Base-by-base conservation (phyloP, 2,113 vertebrate species). In the Crocuta crocuta region DNA sequence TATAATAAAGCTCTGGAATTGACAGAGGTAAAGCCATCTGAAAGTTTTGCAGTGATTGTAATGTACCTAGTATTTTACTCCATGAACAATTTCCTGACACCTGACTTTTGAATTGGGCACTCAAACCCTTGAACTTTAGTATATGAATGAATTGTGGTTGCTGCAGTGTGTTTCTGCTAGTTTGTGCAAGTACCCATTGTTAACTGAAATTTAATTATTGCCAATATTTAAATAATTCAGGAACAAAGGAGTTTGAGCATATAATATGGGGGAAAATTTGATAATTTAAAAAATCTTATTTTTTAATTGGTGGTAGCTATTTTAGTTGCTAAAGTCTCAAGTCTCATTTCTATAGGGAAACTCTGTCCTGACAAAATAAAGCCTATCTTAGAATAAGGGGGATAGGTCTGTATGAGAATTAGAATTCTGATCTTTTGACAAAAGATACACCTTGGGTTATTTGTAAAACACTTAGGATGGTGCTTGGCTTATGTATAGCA, bases 1-100 rank as follows among this genome's bases (percentile, higher is more conserved):
- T 99, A 99, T 98, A 99, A 99, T 98, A 99, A 96, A 91, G 98
- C 98, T 43, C 98, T 99, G 93, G 99, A 99, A 96, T 98, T 99
- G 82, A 99, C 98, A 55, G 99, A 99, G 99, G 99, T 99, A 93
- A 66, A 97, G 35, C 13, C 35, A 24, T 78, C 26, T 33, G 43
- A 17, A 83, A 15, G 7, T 45, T 92, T 87, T 91, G 5, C 68
- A 48, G 0, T 45, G 10, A 5, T 4, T 33, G 61, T 94, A 63
- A 10, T 61, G 10, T 39, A 65, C 9, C 26, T 92, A 66, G 7
- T 50, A 83, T 79, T 85, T 84, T 74, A 19, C 31, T 35, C 33
- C 3, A 31, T 26, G 31, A 93, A 76, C 10, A 28, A 71, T 97
- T 90, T 82, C n/a, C 24, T 76, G 12, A 80, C 4, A 71, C 4